A percentile compares a stretch with the other conserved stretches of the same genome.
phyloP scores from a whole-genome alignment of 2,113 vertebrate genomes.

The Sinocyclocheilus anophthalmus region DNA sequence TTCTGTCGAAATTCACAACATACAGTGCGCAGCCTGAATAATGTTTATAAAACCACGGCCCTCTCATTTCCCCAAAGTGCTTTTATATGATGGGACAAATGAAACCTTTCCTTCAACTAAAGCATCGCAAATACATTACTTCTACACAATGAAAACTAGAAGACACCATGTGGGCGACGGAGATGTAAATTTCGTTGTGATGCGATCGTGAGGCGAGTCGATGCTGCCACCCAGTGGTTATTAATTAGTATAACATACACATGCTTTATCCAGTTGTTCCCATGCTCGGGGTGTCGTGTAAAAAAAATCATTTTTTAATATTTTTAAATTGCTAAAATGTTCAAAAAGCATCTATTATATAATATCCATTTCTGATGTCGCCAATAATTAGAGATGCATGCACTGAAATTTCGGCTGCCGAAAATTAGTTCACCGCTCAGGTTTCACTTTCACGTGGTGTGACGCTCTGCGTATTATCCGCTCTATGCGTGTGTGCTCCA shows the following conservation, averaged over 20 bases:
- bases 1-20: not conserved
- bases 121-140: not conserved
- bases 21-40: not conserved
- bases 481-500: no score
- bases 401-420: no score
- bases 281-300: no score
- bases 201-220: not conserved
- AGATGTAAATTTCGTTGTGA: not conserved
- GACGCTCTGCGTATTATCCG: no score
- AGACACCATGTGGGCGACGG: conserved; percentile 11
- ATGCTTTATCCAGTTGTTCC: not conserved
- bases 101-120: not conserved
- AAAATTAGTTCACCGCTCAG: no score
- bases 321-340: no score
- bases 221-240: conserved; percentile 18
- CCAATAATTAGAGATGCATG: no score
- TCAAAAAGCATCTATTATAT: no score
- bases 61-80: not conserved
- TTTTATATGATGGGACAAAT: not conserved
- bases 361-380: no score
- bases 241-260: not conserved
- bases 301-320: no score
- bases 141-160: not conserved
- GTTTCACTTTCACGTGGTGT: no score
- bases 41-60: not conserved